Conservation (phyloP, 2,113 vertebrate genomes). For the Alosa alosa region DNA sequence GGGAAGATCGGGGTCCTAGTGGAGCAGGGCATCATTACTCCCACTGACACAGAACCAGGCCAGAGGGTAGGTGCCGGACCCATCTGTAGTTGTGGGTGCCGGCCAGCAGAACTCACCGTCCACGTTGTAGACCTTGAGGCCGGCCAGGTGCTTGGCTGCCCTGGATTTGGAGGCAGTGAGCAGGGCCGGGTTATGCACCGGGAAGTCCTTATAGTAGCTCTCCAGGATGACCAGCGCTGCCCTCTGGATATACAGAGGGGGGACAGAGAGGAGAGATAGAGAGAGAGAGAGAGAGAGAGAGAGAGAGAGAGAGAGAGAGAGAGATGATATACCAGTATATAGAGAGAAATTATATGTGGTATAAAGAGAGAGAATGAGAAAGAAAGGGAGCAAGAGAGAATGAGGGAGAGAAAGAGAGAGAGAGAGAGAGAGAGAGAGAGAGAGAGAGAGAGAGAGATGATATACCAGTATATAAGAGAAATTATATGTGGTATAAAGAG, state of each 20-base stretch:
- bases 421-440: no score
- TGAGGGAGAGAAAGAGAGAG: no score
- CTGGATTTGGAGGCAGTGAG: conserved; percentile 85
- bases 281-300: no score
- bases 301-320: no score
- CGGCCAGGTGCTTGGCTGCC: conserved; percentile 87
- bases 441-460: no score
- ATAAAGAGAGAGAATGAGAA: neutral
- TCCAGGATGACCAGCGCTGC: conserved; percentile 91
- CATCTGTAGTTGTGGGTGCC: neutral
- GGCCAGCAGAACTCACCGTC: conserved; percentile 77
- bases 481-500: no score
- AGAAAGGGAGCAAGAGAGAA: no score
- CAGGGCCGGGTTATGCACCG: conserved; percentile 85
- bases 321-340: no score
- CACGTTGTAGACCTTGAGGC: conserved; percentile 91
- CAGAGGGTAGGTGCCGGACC: neutral
- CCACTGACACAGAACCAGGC: neutral
- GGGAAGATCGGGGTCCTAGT: no score
- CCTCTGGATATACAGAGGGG: conserved; percentile 82
- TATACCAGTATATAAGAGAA: no score
- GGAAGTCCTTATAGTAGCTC: conserved; percentile 94
- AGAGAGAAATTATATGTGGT: neutral
- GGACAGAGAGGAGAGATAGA: conserved; percentile 10
- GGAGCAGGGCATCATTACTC: neutral